A percentile compares a stretch with the other conserved stretches of the same genome.
Conservation (phyloP, 2,113 vertebrate genomes). For the Ptychochromis oligacanthus region DNA sequence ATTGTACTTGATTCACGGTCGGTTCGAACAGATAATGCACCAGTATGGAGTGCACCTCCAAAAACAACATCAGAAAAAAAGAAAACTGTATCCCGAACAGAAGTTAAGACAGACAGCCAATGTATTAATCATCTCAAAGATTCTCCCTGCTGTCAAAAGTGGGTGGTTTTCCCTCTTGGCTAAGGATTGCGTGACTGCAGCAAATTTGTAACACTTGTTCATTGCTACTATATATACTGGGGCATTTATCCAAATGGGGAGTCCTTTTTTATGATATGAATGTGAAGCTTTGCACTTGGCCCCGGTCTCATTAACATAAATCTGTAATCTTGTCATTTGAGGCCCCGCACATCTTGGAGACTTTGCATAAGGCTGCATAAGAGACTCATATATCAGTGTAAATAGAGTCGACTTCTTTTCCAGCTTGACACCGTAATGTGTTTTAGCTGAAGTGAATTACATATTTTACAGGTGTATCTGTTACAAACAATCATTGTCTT, state of each 20-base stretch:
- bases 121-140: slow-evolving; percentile 38
- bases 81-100: neutral
- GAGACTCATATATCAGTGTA: neutral
- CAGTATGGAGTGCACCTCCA: neutral
- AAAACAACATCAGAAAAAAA: neutral
- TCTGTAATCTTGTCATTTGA: slow-evolving; percentile 38
- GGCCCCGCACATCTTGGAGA: neutral
- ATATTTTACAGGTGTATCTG: neutral
- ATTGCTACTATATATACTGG: slow-evolving; percentile 17
- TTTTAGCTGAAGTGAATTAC: neutral
- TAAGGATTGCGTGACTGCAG: slow-evolving; percentile 31
- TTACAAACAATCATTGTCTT: neutral
- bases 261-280: slow-evolving; percentile 26
- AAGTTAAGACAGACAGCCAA: slow-evolving; percentile 11
- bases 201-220: slow-evolving; percentile 20
- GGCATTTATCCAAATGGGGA: slow-evolving; percentile 16
- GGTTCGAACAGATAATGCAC: slow-evolving; percentile 43
- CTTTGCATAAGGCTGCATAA: slow-evolving; percentile 15
- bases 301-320: slow-evolving; percentile 32
- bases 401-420: neutral
- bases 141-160: slow-evolving; percentile 39
- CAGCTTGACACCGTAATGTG: neutral
- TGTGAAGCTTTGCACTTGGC: slow-evolving; percentile 3
- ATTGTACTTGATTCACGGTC: slow-evolving; percentile 58
- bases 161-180: slow-evolving; percentile 49